A percentile compares a stretch with the other conserved stretches of the same genome.
Conservation (phyloP, 92 coral and sea anemone genomes). For the Siderastrea radians region DNA sequence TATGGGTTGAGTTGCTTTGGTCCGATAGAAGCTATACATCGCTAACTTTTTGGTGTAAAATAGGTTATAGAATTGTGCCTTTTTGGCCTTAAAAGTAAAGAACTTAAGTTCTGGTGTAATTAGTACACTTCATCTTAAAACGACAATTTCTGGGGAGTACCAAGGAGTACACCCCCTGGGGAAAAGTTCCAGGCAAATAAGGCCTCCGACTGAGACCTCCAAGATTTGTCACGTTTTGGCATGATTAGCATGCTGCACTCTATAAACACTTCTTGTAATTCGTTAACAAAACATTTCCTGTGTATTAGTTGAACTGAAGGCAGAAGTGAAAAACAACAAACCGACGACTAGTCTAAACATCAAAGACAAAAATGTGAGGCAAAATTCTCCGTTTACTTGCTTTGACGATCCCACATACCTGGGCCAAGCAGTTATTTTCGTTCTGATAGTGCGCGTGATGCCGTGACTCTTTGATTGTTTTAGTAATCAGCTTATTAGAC, state of each 20-base stretch:
- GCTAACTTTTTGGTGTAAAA: background rate
- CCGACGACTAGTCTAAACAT: background rate
- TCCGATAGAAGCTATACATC: background rate
- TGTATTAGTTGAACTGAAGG: background rate
- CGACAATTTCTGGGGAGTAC: background rate
- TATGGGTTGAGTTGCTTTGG: background rate
- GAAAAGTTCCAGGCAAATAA: background rate
- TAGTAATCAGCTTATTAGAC: slow-evolving; percentile 42
- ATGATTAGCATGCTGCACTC: slow-evolving; percentile 15
- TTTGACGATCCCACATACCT: background rate
- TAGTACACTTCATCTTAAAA: background rate
- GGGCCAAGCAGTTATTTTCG: background rate
- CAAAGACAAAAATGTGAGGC: background rate
- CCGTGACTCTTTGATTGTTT: slow-evolving; percentile 46
- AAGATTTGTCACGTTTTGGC: slow-evolving; percentile 10
- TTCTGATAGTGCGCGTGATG: slow-evolving; percentile 19
- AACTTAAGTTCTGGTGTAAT: background rate
- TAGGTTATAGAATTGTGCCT: background rate
- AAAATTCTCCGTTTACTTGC: background rate
- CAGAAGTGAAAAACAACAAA: background rate
- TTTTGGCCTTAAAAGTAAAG: background rate
- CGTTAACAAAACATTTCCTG: slow-evolving; percentile 45
- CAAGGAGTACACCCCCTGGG: background rate
- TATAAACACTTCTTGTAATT: slow-evolving; percentile 40
- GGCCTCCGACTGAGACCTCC: background rate